Base-by-base conservation (phyloP, 2,797 vertebrate species). In the Heteromormyrus szaboi region DNA sequence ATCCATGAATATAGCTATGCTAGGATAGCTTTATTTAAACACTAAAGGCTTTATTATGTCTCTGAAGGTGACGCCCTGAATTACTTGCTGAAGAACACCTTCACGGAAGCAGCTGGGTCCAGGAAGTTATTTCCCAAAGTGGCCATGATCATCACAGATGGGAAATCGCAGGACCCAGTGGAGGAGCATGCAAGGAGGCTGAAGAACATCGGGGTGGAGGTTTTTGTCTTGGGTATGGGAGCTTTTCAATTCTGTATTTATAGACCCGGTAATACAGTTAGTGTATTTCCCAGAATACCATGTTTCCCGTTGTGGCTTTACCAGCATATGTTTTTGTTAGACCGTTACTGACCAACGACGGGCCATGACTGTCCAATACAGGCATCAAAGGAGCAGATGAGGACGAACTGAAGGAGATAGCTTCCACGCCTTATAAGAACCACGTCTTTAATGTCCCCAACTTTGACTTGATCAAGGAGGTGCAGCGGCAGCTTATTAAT, bases 311-410 rank as follows among this genome's bases (percentile, higher is more conserved):
- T 4, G 79, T 72, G 29, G 25, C 41, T 72, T 17, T 37, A 72
- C 2, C 68, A 1, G 19, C 11, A 14, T 48, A 14, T 50, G 5
- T 53, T 85, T 50, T 53, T 33, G 9, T 85, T 25, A 0, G 56
- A 41, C 72, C 11, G 37, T 83, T 11, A 56, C 41, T 85, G 41
- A 81, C 76, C 41, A 81, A 81, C 0, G 19, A 81, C 8, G 41
- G 37, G 41, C 68, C 41, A 81, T 41, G 37, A 81, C 19, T 91
- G 90, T 89, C 90, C 90, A 41, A n/a, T 92, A 88, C 92, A 99
- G 99, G 99, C 93, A 99, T 99, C 94, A 99, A 99, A 95, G 98
- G 97, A 94, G 99, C 98, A 92, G 98, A 99, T 96, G 98, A 98
- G 90, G 98, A 98, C 91, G 98, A 99, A 91, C 96, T 99, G 59